Base-by-base conservation (phyloP, 2,113 vertebrate genomes). In the Hiodon alosoides region DNA sequence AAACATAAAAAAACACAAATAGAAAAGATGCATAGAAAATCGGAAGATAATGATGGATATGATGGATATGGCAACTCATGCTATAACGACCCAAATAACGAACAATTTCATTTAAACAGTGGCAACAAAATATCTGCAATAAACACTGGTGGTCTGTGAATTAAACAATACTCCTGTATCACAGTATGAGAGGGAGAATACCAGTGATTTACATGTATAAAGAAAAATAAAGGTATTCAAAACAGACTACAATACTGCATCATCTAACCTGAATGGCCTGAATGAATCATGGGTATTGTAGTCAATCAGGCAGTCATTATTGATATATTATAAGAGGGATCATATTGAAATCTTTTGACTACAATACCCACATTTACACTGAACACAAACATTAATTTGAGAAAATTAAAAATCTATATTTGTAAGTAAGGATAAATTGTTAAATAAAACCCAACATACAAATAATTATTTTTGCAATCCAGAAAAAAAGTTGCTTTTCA, bases 231-330 rank as follows among this genome's bases (percentile, higher is more conserved):
- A 73, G 48, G 48, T 61, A 72, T 17, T 72, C 8, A 66, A 66
- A 66, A 9, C 50, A 50, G 47, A 75, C 65, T 67, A 46, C 46
- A 75, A 52, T 75, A 3, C 48, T 57, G 57, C 57, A 74, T 66
- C 2, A 8, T 53, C 52, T 46, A 16, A 50, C 52, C 71, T 72
- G 71, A 60, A 52, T 62, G 5, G 14, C 64, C 46, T 74, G 51
- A n/a, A n/a, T n/a, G 53, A 66, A 67, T 51, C 9, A 10, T 59
- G 65, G 55, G 4, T 16, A n/a, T 69, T 69, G 64, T 69, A 75
- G 74, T 75, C 46, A 51, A 59, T 59, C 60, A n/a, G 55, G 74
- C 74, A 76, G 74, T 76, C 52, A 6, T 59, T 71, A 14, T 59
- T 46, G 11, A 50, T 48, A 46, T 17, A 69, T 16, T n/a, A 5